Evolutionary conservation across 2,888 invertebrate species (phyloP).

Genomic region (Blomia tropicalis): DNA sequence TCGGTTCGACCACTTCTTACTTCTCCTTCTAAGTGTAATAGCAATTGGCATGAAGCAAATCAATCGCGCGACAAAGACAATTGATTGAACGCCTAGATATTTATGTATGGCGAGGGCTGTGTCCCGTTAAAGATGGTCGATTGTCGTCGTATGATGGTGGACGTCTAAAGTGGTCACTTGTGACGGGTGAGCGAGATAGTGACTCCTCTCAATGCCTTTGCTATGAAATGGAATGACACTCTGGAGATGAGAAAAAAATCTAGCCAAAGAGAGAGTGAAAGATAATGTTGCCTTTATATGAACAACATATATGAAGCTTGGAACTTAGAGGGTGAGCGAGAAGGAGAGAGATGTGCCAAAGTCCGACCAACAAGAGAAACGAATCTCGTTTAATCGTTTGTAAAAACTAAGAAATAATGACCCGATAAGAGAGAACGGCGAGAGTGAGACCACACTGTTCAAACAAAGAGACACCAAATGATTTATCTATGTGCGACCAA

Average conservation of each 20-base stretch:
- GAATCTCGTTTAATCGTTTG: constrained; percentile 6
- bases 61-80: constrained; percentile 12
- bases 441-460: neutral
- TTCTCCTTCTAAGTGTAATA: neutral
- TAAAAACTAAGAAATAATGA: constrained; percentile 11
- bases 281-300: neutral
- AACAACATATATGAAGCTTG: too few relatives aligned
- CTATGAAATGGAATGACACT: neutral
- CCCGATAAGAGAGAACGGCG: constrained; percentile 11
- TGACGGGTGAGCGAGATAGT: neutral
- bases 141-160: neutral
- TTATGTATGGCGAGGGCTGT: too few relatives aligned
- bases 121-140: constrained; percentile 3
- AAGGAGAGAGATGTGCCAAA: too few relatives aligned
- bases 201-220: too few relatives aligned
- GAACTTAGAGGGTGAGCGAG: too few relatives aligned
- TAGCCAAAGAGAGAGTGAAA: neutral
- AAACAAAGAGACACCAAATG: neutral
- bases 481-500: neutral
- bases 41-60: constrained; percentile 5
- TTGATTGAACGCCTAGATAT: too few relatives aligned
- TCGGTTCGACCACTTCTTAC: neutral
- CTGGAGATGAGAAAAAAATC: neutral
- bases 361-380: neutral
- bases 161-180: neutral